These are phyloP conservation scores for Amblyornis subalaris DNA, from an alignment of 2,113 vertebrate genomes.

Conservation along the genomic window DNA sequence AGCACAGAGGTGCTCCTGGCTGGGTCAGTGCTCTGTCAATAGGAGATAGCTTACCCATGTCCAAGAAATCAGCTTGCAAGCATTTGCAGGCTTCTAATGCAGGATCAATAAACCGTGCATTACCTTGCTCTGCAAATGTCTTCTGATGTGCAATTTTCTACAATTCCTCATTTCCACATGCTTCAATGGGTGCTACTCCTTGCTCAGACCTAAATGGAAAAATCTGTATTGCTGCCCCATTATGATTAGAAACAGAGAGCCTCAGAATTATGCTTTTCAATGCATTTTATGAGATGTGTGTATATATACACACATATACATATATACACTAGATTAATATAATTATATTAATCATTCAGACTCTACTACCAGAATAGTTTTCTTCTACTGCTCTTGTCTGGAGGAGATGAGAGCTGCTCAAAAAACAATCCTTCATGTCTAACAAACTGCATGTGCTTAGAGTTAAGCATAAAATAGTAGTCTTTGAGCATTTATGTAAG, in stretches of 20 bases:
- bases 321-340: not conserved
- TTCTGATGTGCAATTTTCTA: not conserved
- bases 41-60: not conserved
- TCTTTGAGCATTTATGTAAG: not conserved
- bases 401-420: not conserved
- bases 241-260: not conserved
- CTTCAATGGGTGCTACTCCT: not conserved
- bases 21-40: not conserved
- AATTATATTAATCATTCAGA: not conserved
- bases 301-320: not conserved
- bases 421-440: not conserved
- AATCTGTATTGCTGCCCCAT: not conserved
- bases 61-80: not conserved
- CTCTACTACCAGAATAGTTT: not conserved
- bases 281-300: not conserved
- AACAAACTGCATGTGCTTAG: not conserved
- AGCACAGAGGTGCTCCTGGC: not conserved
- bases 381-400: not conserved
- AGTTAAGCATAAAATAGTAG: not conserved
- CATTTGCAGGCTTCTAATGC: not conserved
- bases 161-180: not conserved
- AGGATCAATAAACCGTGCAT: not conserved
- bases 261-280: not conserved
- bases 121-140: not conserved
- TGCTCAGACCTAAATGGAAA: not conserved